Base-by-base conservation (phyloP, 1,140 invertebrate genomes). In the Drosophila ambigua region DNA sequence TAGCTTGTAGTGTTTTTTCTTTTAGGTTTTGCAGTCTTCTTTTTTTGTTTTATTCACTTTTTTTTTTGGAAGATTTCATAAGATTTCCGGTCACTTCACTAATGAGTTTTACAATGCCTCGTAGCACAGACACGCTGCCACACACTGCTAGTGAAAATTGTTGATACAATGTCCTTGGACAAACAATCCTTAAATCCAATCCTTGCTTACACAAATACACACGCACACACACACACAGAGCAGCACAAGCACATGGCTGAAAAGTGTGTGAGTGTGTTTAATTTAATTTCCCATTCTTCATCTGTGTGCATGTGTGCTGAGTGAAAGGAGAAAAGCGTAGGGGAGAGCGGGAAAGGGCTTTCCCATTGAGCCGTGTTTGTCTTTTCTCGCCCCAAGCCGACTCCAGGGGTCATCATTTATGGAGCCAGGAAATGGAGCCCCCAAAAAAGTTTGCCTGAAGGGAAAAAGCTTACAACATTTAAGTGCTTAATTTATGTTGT, bases 61-160 rank as follows among this genome's bases (percentile, higher is more conserved):
- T 20, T 74, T 69, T 84, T 76, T 62, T 74, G 75, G 59, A 57
- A 82, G 79, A 87, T 87, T 76, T 72, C 62, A 66, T 68, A 82
- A 88, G 82, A 87, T 88, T 87, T 87, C 82, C 78, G 83, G 82
- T 87, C 82, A 87, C 75, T 87, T 87, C 82, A 87, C 82, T 87
- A 87, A 87, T 87, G 79, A 87, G 78, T 87, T 87, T 85, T 87
- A 88, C 82, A 87, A 75, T 87, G 78, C 71, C 59, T 73, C 51
- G 55, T 66, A 75, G 65, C 66, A 79, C 31, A 61, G 57, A 69
- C 67, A 74, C 60, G 67, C 67, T 50, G 31, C 39, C 44, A 39
- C 31, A 41, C 31, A 15, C 39, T 41, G 35, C 35, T 11, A 39
- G 35, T 13, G 51, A 66, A 68, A 67, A 69, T 68, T 87, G 77